A percentile compares a stretch with the other conserved stretches of the same genome.
phyloP scores from a whole-genome alignment of 2,113 vertebrate species.

The Arenaria interpres region DNA sequence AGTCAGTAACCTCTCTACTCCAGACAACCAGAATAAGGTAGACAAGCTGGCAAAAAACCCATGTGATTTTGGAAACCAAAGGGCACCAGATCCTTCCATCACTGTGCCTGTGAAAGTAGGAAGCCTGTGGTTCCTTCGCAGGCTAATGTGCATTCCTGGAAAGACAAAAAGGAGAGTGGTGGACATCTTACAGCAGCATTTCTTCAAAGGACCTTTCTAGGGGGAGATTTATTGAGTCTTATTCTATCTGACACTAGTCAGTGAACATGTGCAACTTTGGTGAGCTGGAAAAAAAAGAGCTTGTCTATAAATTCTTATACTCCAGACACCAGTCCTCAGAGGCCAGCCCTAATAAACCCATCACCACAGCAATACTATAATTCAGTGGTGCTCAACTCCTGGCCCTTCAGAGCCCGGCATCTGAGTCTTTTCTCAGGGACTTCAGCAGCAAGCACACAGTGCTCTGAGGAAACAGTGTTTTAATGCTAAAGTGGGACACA shows the following conservation, averaged over 20 bases:
- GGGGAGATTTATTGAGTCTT: slow-evolving; percentile 45
- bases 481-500: background rate
- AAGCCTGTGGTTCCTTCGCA: background rate
- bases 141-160: background rate
- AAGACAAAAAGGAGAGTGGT: background rate
- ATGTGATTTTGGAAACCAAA: background rate
- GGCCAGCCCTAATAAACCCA: slow-evolving; percentile 57
- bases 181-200: background rate
- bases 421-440: background rate
- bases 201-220: slow-evolving; percentile 43
- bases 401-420: background rate
- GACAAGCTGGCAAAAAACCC: background rate
- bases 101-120: background rate
- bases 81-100: background rate
- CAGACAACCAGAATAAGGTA: background rate
- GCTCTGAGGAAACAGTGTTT: background rate
- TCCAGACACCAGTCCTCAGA: slow-evolving; percentile 53
- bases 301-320: slow-evolving; percentile 54
- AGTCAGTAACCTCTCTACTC: background rate
- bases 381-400: slow-evolving; percentile 22
- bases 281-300: background rate
- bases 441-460: background rate
- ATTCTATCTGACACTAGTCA: slow-evolving; percentile 53
- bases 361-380: slow-evolving; percentile 39
- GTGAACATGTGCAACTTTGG: slow-evolving; percentile 43